Conservation (phyloP, 2,797 vertebrate species). For the Pseudochaenichthys georgianus region DNA sequence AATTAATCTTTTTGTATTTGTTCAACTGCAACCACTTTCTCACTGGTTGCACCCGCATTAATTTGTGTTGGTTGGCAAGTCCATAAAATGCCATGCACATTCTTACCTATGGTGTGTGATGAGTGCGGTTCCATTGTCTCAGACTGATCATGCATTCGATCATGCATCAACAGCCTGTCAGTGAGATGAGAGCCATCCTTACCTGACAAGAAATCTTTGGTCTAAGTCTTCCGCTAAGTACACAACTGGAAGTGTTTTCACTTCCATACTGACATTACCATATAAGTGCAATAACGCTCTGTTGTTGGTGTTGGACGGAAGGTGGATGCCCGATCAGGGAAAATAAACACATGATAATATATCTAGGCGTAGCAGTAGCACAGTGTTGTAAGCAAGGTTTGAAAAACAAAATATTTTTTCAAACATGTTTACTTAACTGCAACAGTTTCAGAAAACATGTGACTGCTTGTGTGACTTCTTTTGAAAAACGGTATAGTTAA, state of each 20-base stretch:
- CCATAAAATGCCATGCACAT: background rate
- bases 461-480: slow-evolving; percentile 21
- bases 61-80: background rate
- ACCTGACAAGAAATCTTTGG: slow-evolving; percentile 7
- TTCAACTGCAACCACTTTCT: background rate
- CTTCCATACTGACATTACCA: too few relatives aligned
- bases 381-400: too few relatives aligned
- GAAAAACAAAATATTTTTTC: too few relatives aligned
- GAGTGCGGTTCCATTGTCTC: background rate
- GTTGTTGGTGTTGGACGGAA: too few relatives aligned
- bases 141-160: slow-evolving; percentile 20
- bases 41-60: background rate
- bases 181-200: slow-evolving; percentile 18
- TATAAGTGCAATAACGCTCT: too few relatives aligned
- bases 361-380: too few relatives aligned
- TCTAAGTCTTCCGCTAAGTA: background rate
- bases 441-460: too few relatives aligned
- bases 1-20: background rate
- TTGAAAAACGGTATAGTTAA: background rate
- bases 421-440: too few relatives aligned
- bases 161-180: slow-evolving; percentile 42
- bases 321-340: too few relatives aligned
- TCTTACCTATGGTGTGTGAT: slow-evolving; percentile 15
- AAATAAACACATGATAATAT: too few relatives aligned
- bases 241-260: background rate